phyloP scores from a whole-genome alignment of 2,797 vertebrate species.

The Cyprinodon diabolis region DNA sequence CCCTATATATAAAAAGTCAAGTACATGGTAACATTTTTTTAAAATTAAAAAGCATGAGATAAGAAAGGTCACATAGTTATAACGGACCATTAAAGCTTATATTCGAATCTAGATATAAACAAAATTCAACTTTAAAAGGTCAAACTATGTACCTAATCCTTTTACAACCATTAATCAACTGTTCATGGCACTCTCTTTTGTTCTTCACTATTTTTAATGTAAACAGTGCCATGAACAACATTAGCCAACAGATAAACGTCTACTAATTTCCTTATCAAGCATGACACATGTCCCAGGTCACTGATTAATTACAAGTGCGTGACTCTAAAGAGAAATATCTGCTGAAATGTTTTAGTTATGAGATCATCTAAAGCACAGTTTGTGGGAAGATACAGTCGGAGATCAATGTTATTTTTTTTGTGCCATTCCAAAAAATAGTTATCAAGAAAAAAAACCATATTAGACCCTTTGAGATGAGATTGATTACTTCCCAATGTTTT shows the following conservation, averaged over 20 bases:
- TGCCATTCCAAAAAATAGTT: neutral
- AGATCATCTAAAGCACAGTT: neutral
- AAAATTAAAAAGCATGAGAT: neutral
- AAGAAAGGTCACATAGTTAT: neutral
- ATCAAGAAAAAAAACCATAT: neutral
- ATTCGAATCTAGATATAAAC: neutral
- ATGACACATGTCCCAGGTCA: neutral
- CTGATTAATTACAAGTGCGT: neutral
- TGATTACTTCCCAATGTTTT: neutral
- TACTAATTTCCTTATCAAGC: neutral
- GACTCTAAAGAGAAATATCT: neutral
- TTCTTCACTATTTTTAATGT: too few species aligned
- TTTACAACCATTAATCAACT: constrained; percentile 7
- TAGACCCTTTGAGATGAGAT: neutral
- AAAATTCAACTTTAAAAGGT: constrained; percentile 10
- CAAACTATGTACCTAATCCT: constrained; percentile 4
- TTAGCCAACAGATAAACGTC: neutral
- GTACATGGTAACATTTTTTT: neutral
- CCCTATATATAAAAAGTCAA: neutral
- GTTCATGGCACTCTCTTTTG: neutral
- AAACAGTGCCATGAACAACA: too few species aligned
- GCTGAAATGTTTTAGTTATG: neutral
- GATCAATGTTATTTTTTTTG: neutral
- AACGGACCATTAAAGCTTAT: constrained; percentile 12
- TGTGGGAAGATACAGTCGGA: neutral